phyloP scores from a whole-genome alignment of 2,888 invertebrate genomes.

The Achlya flavicornis region DNA sequence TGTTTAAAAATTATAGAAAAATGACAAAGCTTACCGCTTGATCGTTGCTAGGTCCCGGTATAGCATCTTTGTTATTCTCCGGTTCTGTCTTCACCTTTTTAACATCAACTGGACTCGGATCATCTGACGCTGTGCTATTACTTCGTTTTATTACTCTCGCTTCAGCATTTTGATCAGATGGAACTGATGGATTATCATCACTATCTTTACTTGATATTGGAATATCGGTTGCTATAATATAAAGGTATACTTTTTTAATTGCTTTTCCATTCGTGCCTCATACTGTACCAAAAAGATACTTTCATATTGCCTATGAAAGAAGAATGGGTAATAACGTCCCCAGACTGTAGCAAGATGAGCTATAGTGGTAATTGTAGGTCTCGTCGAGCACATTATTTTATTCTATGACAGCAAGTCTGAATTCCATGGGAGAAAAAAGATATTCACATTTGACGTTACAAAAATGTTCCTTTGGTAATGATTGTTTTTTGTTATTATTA shows the following conservation, averaged over 20 bases:
- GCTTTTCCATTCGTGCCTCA: too few relatives aligned
- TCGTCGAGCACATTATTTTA: too few relatives aligned
- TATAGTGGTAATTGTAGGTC: too few relatives aligned
- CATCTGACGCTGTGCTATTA: constrained; percentile 32
- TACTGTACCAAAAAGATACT: too few relatives aligned
- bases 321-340: too few relatives aligned
- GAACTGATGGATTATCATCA: background rate
- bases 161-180: background rate
- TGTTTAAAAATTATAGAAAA: background rate
- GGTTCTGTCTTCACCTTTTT: constrained; percentile 56
- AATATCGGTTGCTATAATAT: background rate
- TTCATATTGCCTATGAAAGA: too few relatives aligned
- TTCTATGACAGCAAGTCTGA: too few relatives aligned
- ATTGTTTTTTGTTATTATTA: too few relatives aligned
- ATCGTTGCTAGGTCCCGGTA: constrained; percentile 28
- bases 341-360: too few relatives aligned
- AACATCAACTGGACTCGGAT: constrained; percentile 24
- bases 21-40: background rate
- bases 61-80: constrained; percentile 19
- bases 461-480: too few relatives aligned
- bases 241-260: background rate
- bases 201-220: constrained; percentile 12
- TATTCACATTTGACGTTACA: too few relatives aligned
- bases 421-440: too few relatives aligned
- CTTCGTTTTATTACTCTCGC: constrained; percentile 45